Percentiles rank a stretch among this genome's conserved stretches.
phyloP scores from a whole-genome alignment of 2,888 invertebrate genomes.

The Drosophila eohydei region DNA sequence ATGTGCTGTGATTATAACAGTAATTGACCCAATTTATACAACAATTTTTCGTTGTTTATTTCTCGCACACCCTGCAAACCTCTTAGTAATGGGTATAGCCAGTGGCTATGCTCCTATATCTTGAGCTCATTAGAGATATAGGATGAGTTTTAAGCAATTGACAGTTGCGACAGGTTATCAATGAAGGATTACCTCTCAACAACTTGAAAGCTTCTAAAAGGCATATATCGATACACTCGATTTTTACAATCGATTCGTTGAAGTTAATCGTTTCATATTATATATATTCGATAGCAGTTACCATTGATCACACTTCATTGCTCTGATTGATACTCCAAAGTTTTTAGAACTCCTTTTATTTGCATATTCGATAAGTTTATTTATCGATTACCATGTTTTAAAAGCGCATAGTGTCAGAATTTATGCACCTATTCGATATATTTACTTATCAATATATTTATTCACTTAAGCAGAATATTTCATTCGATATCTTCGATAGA shows the following conservation, averaged over 20 bases:
- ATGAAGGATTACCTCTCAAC: too few relatives aligned
- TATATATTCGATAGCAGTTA: background rate
- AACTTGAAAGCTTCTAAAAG: too few relatives aligned
- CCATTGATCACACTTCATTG: background rate
- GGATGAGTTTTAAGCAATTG: background rate
- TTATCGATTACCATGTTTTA: too few relatives aligned
- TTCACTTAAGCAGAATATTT: too few relatives aligned
- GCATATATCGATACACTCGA: background rate
- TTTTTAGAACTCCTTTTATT: too few relatives aligned
- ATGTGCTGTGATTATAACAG: slow-evolving; percentile 69
- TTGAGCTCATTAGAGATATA: background rate
- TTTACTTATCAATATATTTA: too few relatives aligned
- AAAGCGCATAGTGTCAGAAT: too few relatives aligned
- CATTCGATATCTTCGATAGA: too few relatives aligned
- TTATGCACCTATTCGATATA: too few relatives aligned
- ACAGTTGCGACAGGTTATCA: too few relatives aligned
- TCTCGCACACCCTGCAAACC: slow-evolving; percentile 20
- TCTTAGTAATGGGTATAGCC: background rate
- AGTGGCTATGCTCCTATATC: background rate
- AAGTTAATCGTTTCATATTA: background rate
- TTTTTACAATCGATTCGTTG: background rate
- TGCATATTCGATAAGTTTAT: too few relatives aligned
- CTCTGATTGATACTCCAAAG: too few relatives aligned
- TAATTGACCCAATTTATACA: slow-evolving; percentile 70
- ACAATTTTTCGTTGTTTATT: slow-evolving; percentile 33